Evolutionary conservation across 2,797 vertebrate species (phyloP), one percentile per base, ranked within the genome.

Genomic region (Xiphophorus birchmanni): DNA sequence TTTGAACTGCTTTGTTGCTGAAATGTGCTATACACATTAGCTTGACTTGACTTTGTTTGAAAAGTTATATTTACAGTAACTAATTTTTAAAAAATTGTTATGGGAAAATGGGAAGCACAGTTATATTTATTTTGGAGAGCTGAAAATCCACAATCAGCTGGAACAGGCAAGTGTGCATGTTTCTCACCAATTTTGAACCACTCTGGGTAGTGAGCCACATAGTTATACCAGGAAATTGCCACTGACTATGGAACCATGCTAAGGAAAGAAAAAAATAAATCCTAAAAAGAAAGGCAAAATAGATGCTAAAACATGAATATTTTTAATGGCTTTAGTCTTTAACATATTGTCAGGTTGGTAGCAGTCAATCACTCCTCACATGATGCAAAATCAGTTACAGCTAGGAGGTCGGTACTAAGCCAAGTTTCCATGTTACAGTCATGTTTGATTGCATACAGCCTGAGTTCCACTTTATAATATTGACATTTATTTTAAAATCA

Each of bases 371-470:
- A 47, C 65, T 80, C 54, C n/a, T 80, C 74, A 56, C 77, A 79
- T 86, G 63, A 37, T 35, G 35, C 29, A 18, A 63, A 76, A 81
- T 83, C 58, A 29, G 80, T 3, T 4, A 7, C 1, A 29, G 44
- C 8, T 0, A 26, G 50, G 29, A 56, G 7, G 26, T 0, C 75
- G 52, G 77, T 75, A 4, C 11, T 44, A 12, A 60, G 35, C 47
- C 29, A 29, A 77, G 81, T 79, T 75, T 80, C 8, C 37, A 56
- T 44, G 69, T 78, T 73, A 10, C 77, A 69, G 77, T 73, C 44
- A 80, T 12, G 10, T 74, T 21, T 40, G 35, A 54, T 9, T 73
- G 13, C 48, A 26, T 79, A 26, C 35, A 5, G 52, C 54, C 4
- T 54, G 40, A 48, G 71, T 74, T 80, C 63, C 17, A 69, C 15